Conservation (phyloP, 2,797 vertebrate species). For the Channa striata region DNA sequence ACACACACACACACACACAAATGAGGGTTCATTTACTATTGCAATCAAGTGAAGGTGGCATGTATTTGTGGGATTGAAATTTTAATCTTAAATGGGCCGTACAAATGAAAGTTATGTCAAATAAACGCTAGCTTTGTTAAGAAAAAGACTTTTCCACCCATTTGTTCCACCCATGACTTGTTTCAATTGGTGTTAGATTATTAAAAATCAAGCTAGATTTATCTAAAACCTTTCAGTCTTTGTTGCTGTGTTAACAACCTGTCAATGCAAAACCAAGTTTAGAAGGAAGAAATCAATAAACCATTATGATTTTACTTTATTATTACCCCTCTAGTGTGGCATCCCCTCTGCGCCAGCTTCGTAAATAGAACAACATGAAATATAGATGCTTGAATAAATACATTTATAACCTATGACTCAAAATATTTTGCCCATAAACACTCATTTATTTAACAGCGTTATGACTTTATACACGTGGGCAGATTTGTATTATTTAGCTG, state of each 20-base stretch:
- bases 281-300: constrained; percentile 13
- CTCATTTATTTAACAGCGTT: not conserved
- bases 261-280: constrained; percentile 6
- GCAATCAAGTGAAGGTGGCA: not conserved
- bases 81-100: not conserved
- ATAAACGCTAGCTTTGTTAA: not conserved
- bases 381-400: constrained; percentile 35
- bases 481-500: constrained; percentile 4
- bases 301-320: constrained; percentile 23
- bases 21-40: constrained; percentile 27
- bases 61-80: constrained; percentile 6
- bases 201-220: not conserved
- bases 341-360: constrained; percentile 7
- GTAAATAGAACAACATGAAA: constrained; percentile 34
- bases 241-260: not conserved
- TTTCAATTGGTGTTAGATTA: not conserved
- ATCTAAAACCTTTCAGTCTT: not conserved
- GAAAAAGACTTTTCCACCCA: not conserved
- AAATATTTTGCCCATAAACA: constrained; percentile 12
- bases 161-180: not conserved
- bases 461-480: not conserved
- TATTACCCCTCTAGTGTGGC: constrained; percentile 8
- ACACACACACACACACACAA: constrained; percentile 18
- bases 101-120: not conserved
- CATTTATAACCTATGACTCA: constrained; percentile 8